Conservation (phyloP, 2,888 invertebrate species). For the Blomia tropicalis region DNA sequence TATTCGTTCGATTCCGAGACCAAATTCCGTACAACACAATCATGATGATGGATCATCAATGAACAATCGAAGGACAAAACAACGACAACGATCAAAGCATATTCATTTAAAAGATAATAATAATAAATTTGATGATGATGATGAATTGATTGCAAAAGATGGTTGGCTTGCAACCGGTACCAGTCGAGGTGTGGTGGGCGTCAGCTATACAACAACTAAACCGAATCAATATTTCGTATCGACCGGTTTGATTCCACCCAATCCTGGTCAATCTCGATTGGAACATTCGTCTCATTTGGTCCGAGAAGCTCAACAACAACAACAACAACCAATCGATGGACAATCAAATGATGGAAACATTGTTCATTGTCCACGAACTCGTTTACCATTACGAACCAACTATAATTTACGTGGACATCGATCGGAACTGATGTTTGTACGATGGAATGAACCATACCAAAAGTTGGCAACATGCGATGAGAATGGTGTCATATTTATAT, state of each 20-base stretch:
- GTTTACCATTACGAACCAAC: slow-evolving; percentile 69
- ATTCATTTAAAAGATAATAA: no score
- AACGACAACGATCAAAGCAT: no score
- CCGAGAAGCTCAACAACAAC: background rate
- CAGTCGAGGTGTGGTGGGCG: slow-evolving; percentile 80
- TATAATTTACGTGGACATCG: slow-evolving; percentile 92
- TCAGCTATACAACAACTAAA: slow-evolving; percentile 80
- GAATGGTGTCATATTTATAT: slow-evolving; percentile 93
- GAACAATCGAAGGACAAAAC: no score
- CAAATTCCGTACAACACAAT: background rate
- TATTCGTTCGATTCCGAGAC: background rate
- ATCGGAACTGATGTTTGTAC: slow-evolving; percentile 81
- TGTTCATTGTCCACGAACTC: background rate
- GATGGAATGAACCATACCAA: slow-evolving; percentile 97
- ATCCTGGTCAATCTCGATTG: background rate
- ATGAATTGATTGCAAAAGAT: slow-evolving; percentile 41
- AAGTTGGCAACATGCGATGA: slow-evolving; percentile 94
- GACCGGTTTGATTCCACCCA: background rate
- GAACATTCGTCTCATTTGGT: background rate
- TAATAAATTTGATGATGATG: background rate
- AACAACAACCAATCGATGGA: background rate
- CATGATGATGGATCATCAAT: background rate
- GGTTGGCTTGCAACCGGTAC: slow-evolving; percentile 95
- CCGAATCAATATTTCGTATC: background rate
- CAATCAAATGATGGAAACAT: background rate